These are phyloP conservation scores for Oophaga pumilio DNA, from an alignment of 2,113 vertebrate species.

Conservation along the genomic window DNA sequence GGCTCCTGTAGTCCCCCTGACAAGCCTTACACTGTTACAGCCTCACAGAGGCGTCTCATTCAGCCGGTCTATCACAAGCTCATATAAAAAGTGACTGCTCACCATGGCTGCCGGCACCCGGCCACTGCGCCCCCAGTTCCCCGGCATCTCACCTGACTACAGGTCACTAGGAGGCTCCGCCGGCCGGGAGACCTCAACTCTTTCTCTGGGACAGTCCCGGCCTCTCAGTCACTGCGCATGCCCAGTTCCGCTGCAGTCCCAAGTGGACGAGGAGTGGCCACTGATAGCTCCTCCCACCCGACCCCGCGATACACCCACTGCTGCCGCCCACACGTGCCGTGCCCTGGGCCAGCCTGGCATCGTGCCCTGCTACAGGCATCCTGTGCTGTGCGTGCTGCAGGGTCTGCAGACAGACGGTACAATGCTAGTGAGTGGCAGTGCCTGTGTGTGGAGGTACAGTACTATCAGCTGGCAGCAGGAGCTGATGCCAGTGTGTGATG, in stretches of 20 bases:
- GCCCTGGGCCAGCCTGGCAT: too few species aligned
- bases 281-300: background rate
- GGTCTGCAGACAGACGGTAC: too few species aligned
- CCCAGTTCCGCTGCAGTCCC: background rate
- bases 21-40: background rate
- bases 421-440: too few species aligned
- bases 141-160: constrained; percentile 50
- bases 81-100: background rate
- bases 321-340: background rate
- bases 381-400: too few species aligned
- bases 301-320: constrained; percentile 5
- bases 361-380: too few species aligned
- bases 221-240: constrained; percentile 29
- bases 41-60: background rate
- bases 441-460: too few species aligned
- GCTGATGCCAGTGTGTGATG: too few species aligned
- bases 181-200: constrained; percentile 21
- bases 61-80: background rate
- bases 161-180: constrained; percentile 13
- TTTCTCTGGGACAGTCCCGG: constrained; percentile 40
- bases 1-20: background rate
- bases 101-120: constrained; percentile 19
- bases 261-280: background rate
- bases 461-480: too few species aligned
- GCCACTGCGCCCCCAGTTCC: constrained; percentile 36